These are phyloP conservation scores for Phalacrocorax pelagicus DNA, from an alignment of 2,113 vertebrate genomes.

Conservation along the genomic window DNA sequence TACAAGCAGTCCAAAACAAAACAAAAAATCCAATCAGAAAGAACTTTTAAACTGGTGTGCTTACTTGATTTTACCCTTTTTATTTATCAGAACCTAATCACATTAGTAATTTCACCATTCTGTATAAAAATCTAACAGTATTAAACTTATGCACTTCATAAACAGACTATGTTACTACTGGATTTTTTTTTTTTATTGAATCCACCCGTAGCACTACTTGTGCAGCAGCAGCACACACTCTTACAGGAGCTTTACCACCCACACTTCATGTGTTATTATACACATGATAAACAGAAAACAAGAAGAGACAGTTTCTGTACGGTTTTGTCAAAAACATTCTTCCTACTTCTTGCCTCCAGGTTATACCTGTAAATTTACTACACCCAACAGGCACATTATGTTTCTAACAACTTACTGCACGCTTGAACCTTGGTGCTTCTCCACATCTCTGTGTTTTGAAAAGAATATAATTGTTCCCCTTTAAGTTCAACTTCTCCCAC, in stretches of 20 bases:
- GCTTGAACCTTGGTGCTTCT: neutral
- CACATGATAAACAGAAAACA: neutral
- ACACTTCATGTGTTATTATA: neutral
- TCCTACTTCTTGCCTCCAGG: neutral
- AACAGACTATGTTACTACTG: neutral
- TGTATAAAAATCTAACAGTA: neutral
- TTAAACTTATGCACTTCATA: neutral
- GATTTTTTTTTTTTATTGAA: neutral
- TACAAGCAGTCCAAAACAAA: neutral
- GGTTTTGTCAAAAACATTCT: neutral
- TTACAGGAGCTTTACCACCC: neutral
- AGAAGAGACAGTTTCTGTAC: neutral
- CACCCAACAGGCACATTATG: neutral
- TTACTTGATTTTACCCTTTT: neutral
- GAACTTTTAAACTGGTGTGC: neutral
- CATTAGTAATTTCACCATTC: neutral
- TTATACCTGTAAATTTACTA: neutral
- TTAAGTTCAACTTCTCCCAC: neutral
- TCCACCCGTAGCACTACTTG: neutral
- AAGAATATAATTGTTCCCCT: neutral
- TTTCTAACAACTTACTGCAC: neutral
- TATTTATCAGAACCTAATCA: neutral
- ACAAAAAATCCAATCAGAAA: neutral
- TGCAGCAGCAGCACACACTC: neutral
- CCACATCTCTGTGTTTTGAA: neutral